phyloP scores from a whole-genome alignment of 2,113 vertebrate species.

The Lepidiolamprologus cunningtoni region DNA sequence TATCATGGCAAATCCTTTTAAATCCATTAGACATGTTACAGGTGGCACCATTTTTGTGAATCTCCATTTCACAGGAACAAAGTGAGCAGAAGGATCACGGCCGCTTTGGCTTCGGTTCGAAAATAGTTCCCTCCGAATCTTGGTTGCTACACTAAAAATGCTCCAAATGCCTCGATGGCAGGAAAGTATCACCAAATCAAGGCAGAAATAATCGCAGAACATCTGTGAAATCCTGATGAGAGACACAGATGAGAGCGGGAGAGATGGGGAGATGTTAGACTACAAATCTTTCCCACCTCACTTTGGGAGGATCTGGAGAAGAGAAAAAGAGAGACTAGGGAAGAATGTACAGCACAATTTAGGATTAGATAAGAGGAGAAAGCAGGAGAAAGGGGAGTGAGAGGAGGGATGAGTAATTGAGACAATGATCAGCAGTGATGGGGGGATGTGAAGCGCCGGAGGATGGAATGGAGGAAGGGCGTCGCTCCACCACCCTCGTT shows the following conservation, averaged over 20 bases:
- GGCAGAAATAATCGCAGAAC: constrained; percentile 26
- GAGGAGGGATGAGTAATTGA: constrained; percentile 66
- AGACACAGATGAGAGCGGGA: background rate
- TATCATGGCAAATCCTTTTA: constrained; percentile 6
- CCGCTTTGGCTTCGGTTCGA: constrained; percentile 2
- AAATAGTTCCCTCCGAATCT: background rate
- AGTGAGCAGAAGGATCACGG: constrained; percentile 6
- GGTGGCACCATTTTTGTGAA: constrained; percentile 7
- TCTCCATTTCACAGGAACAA: constrained; percentile 11
- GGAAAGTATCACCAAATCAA: constrained; percentile 18
- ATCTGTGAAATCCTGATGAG: constrained; percentile 46
- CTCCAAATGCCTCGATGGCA: background rate
- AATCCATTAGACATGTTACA: constrained; percentile 3
- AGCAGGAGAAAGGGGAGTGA: background rate
- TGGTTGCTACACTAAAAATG: background rate
- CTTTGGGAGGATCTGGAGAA: background rate
- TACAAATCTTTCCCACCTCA: constrained; percentile 6
- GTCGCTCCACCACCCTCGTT: constrained; percentile 27
- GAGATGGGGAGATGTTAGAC: background rate
- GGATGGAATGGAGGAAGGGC: constrained; percentile 43
- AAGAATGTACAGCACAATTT: background rate
- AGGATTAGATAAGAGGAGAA: constrained; percentile 43
- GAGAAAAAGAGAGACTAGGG: background rate
- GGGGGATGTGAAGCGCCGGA: constrained; percentile 40
- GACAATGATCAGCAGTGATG: constrained; percentile 70